Conservation (phyloP, 2,797 vertebrate genomes). For the Artibeus lituratus region DNA sequence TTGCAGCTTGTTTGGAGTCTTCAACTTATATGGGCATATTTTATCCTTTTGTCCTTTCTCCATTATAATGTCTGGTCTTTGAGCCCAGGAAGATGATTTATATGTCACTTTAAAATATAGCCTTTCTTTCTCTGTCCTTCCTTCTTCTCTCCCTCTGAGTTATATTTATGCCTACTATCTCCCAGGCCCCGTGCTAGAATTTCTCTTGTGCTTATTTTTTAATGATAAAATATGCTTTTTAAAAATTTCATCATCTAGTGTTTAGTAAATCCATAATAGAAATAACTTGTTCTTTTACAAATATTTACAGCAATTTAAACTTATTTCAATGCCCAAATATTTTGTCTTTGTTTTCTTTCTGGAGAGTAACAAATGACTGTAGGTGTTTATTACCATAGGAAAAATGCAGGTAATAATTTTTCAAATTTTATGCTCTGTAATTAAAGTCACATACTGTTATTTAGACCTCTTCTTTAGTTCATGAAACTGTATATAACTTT, state of each 20-base stretch:
- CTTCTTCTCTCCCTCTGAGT: not conserved
- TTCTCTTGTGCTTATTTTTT: not conserved
- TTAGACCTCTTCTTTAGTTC: not conserved
- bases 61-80: not conserved
- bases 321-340: not conserved
- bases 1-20: not conserved
- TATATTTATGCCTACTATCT: not conserved
- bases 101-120: not conserved
- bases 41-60: not conserved
- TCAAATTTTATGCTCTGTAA: not conserved
- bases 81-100: not conserved
- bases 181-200: not conserved
- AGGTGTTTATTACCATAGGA: not conserved
- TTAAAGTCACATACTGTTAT: not conserved
- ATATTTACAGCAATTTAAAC: not conserved
- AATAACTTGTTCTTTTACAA: not conserved
- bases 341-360: not conserved
- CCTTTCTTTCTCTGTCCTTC: not conserved
- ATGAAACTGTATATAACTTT: not conserved
- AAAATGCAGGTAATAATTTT: not conserved
- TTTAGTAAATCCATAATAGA: conserved; percentile 4
- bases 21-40: not conserved
- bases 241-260: not conserved
- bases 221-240: not conserved
- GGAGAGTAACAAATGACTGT: not conserved